Evolutionary conservation across 92 coral and sea anemone genomes (phyloP).

Genomic region (Anthopleura xanthogrammica): DNA sequence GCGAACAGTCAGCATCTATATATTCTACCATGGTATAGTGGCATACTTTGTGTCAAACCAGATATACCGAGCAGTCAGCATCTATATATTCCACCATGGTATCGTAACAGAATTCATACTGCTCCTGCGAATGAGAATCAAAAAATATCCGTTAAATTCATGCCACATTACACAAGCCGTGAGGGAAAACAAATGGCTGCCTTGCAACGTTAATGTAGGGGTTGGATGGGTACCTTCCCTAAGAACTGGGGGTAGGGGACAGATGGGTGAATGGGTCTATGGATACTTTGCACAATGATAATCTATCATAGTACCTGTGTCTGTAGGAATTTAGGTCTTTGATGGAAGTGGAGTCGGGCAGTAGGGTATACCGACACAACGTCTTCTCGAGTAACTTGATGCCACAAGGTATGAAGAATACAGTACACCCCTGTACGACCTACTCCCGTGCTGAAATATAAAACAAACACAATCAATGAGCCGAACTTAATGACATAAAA

Average conservation of each 20-base stretch:
- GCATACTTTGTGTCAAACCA: too few species aligned
- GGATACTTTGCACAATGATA: too few species aligned
- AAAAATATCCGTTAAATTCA: background rate
- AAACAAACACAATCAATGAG: background rate
- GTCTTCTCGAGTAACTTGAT: slow-evolving; percentile 72
- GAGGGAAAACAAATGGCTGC: background rate
- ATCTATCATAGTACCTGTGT: slow-evolving; percentile 52
- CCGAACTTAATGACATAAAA: too few species aligned
- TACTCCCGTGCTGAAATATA: slow-evolving; percentile 62
- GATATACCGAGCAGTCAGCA: too few species aligned
- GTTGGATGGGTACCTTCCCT: too few species aligned
- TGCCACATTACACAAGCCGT: background rate
- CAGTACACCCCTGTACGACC: slow-evolving; percentile 97
- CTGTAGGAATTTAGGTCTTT: slow-evolving; percentile 71
- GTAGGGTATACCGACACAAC: slow-evolving; percentile 75
- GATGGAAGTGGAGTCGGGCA: slow-evolving; percentile 61
- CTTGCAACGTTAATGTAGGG: background rate
- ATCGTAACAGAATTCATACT: slow-evolving; percentile 83
- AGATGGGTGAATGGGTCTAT: too few species aligned
- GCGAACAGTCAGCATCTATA: too few species aligned
- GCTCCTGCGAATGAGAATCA: slow-evolving; percentile 38
- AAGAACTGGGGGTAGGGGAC: too few species aligned
- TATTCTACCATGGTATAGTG: too few species aligned
- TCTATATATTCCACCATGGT: slow-evolving; percentile 28
- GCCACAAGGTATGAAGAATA: slow-evolving; percentile 75